phyloP scores from a whole-genome alignment of 2,888 invertebrate genomes.

The Conus canariensis region DNA sequence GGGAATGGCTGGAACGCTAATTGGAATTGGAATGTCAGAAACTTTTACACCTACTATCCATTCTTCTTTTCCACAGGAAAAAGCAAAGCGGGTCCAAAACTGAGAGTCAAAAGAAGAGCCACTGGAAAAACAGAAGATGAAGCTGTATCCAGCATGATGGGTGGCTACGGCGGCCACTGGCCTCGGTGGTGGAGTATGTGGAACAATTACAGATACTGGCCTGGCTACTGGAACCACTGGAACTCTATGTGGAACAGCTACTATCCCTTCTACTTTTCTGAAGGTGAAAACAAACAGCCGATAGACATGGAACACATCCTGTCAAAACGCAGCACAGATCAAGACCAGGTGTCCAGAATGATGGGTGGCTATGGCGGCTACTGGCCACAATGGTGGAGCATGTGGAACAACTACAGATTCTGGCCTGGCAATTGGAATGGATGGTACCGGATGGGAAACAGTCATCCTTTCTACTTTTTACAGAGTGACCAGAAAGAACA shows the following conservation, averaged over 20 bases:
- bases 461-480: not conserved
- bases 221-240: not conserved
- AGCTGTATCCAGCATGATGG: constrained; percentile 25
- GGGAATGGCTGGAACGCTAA: not conserved
- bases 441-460: constrained; percentile 25
- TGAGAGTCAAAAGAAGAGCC: not conserved
- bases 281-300: not conserved
- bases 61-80: constrained; percentile 10
- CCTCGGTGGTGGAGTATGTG: constrained; percentile 18
- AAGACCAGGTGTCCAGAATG: constrained; percentile 17
- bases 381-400: constrained; percentile 39
- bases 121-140: not conserved
- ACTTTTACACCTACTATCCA: not conserved
- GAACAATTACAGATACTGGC: constrained; percentile 28
- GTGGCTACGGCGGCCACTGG: constrained; percentile 29
- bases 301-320: constrained; percentile 1
- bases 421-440: constrained; percentile 29
- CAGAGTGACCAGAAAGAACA: not conserved
- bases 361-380: constrained; percentile 34
- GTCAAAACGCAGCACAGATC: constrained; percentile 16
- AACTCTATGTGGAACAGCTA: not conserved
- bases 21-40: too few species aligned
- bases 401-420: constrained; percentile 36
- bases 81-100: not conserved
- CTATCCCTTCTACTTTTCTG: not conserved